Conservation (phyloP, 1,140 invertebrate genomes). For the Mactra quadrangularis region DNA sequence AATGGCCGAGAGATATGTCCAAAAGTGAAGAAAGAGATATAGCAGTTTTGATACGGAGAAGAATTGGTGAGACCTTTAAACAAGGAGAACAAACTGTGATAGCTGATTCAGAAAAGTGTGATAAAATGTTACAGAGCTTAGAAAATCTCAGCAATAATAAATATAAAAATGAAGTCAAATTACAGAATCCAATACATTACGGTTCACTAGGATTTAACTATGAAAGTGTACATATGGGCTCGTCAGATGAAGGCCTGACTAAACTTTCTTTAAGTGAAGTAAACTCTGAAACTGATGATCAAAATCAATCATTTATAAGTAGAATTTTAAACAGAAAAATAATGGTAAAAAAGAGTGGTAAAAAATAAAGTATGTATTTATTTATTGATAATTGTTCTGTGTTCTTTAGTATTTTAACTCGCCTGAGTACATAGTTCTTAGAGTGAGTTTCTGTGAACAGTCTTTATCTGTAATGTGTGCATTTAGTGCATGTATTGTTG, state of each 20-base stretch:
- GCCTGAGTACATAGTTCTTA: too few species aligned
- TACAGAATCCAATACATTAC: not conserved
- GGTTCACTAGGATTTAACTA: not conserved
- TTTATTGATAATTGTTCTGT: too few species aligned
- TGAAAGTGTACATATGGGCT: not conserved
- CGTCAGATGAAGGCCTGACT: not conserved
- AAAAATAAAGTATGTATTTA: too few species aligned
- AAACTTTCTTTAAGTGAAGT: too few species aligned
- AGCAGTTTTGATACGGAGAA: slow-evolving; percentile 9
- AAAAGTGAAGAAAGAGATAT: slow-evolving; percentile 37
- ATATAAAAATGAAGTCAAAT: slow-evolving; percentile 10
- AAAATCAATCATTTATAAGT: too few species aligned
- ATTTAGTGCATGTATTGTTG: too few species aligned
- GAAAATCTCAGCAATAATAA: slow-evolving; percentile 33
- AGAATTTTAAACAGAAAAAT: too few species aligned
- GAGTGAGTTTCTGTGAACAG: too few species aligned
- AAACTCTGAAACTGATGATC: too few species aligned
- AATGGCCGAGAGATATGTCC: slow-evolving; percentile 31
- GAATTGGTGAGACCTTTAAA: slow-evolving; percentile 32
- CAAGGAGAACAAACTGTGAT: slow-evolving; percentile 31
- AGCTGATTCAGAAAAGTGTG: slow-evolving; percentile 38
- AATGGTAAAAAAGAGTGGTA: too few species aligned
- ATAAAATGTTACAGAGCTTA: slow-evolving; percentile 51
- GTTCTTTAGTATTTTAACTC: too few species aligned
- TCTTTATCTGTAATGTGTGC: too few species aligned